Base-by-base conservation (phyloP, 2,797 vertebrate genomes). In the Crenuchus spilurus region DNA sequence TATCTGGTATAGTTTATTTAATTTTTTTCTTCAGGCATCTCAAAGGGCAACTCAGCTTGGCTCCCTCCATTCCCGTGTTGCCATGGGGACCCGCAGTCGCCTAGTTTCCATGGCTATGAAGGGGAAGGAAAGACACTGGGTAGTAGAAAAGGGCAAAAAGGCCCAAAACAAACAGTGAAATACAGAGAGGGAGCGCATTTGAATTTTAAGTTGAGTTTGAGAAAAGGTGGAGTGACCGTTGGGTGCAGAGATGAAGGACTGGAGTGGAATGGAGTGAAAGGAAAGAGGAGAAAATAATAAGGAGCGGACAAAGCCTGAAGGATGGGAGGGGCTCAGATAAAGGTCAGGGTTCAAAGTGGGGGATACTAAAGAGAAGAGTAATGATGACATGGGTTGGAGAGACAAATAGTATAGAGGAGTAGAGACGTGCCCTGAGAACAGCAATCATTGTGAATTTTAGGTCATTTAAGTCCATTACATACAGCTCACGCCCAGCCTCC, bases 121-220 rank as follows among this genome's bases (percentile, higher is more conserved):
- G 70, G 26, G 60, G 44, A 41, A 42, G 63, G 64, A 65, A 69
- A 74, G 33, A 72, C 63, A 68, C 62, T 52, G 70, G 62, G 79
- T 76, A 68, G 42, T n/a, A 72, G 44, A 75, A 64, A n/a, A 75
- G 48, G 71, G 31, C n/a, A 67, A 61, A 73, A 83, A 76, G 72
- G 30, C 76, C 64, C 41, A 80, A 78, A 81, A 83, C 82, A 84
- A 80, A 78, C 57, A 80, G 72, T 49, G 37, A 75, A 75, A 44
- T 66, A 74, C 52, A 74, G 55, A 60, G 60, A 68, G 61, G 31
- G 46, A 75, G 68, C 72, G 75, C 46, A 4, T 72, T 70, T 60
- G 82, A 75, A 84, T 84, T 70, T 78, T 55, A 83, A 81, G 79
- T 66, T 67, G 37, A 57, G 49, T 18, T 65, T 46, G 64, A 63